A percentile compares a stretch with the other conserved stretches of the same genome.
These are phyloP conservation scores for Pseudomugil tenellus DNA, from an alignment of 2,797 vertebrate genomes.

Conservation along the genomic window DNA sequence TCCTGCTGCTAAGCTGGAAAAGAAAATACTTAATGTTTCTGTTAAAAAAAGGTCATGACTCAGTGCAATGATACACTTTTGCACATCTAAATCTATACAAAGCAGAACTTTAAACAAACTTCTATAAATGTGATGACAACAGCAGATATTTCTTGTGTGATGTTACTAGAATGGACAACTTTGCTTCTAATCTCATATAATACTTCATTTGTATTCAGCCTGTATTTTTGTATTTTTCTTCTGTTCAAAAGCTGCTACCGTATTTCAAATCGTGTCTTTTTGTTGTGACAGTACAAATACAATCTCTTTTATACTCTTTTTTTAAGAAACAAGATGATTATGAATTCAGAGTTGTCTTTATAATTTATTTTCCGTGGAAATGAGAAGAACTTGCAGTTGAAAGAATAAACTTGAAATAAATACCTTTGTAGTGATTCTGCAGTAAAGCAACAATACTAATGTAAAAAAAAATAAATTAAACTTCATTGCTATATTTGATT, in stretches of 20 bases:
- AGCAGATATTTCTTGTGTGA: background rate
- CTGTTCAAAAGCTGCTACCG: background rate
- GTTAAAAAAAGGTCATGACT: slow-evolving; percentile 5
- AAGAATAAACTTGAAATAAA: background rate
- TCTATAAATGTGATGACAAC: background rate
- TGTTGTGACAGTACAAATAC: background rate
- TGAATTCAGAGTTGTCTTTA: slow-evolving; percentile 2
- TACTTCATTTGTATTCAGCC: background rate
- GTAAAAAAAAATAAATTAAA: background rate
- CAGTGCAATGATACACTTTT: background rate
- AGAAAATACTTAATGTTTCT: background rate
- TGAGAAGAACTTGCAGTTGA: background rate
- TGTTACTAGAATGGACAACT: background rate
- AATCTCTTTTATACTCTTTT: background rate
- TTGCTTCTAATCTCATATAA: background rate
- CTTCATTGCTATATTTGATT: background rate
- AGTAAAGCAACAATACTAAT: slow-evolving; percentile 1
- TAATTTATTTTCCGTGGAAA: background rate
- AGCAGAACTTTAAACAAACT: background rate
- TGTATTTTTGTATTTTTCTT: background rate
- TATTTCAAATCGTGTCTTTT: background rate
- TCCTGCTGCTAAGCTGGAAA: background rate
- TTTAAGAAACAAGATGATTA: slow-evolving; percentile 1
- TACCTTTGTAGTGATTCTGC: background rate
- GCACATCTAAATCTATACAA: background rate